Conservation (phyloP, 2,113 vertebrate species). For the Podarcis cretensis region DNA sequence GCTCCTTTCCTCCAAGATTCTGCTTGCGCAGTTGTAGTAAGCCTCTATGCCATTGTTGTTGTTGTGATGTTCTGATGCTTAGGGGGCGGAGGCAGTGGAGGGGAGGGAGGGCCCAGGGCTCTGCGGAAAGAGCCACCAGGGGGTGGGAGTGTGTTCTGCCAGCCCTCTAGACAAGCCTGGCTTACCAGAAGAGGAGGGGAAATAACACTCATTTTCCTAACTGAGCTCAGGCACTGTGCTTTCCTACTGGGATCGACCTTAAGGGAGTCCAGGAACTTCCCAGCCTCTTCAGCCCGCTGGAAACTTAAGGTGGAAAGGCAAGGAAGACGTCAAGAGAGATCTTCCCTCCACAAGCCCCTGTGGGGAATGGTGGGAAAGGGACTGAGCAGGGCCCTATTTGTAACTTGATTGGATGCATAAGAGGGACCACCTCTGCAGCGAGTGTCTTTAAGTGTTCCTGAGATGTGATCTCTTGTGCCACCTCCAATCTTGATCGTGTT, state of each 20-base stretch:
- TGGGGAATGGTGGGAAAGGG: neutral
- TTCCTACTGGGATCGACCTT: neutral
- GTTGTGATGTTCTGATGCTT: slow-evolving; percentile 6
- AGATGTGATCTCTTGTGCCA: neutral
- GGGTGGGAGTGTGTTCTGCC: slow-evolving; percentile 1
- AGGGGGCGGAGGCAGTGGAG: slow-evolving; percentile 2
- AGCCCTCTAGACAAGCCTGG: neutral
- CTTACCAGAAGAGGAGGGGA: neutral
- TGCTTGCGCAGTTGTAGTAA: slow-evolving; percentile 13
- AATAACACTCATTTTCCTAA: neutral
- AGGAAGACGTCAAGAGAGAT: neutral
- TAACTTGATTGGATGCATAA: neutral
- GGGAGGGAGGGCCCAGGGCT: neutral
- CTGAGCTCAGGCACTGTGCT: neutral
- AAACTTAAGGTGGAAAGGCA: slow-evolving; percentile 19
- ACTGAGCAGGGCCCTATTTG: too few species aligned
- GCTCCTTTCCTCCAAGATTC: neutral
- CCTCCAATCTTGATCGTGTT: neutral
- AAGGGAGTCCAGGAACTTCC: slow-evolving; percentile 1
- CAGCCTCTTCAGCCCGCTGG: neutral
- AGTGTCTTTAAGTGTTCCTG: neutral
- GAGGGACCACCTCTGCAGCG: neutral
- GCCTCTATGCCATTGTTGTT: slow-evolving; percentile 13
- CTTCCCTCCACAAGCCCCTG: neutral
- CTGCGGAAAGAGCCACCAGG: neutral